Evolutionary conservation across 2,888 invertebrate species (phyloP), one percentile per base, ranked within the genome.

Genomic region (Sinopyrophorus schimmeli): DNA sequence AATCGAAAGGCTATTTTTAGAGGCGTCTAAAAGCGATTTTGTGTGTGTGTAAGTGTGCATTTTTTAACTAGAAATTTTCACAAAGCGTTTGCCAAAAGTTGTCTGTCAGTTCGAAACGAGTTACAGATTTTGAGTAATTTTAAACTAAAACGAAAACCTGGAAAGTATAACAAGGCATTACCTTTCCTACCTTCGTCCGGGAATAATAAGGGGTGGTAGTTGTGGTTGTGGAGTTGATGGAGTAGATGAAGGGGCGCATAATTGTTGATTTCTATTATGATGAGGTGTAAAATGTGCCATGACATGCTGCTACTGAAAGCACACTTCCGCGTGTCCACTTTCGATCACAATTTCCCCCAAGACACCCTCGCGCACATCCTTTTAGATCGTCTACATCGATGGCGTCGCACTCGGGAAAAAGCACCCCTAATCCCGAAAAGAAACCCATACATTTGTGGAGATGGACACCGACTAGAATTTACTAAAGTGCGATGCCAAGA

Each of bases 131-230:
- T n/a, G n/a, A n/a, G n/a, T n/a, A n/a, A n/a, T n/a, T n/a, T n/a
- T n/a, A n/a, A n/a, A n/a, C n/a, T n/a, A n/a, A n/a, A n/a, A n/a
- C n/a, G n/a, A n/a, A n/a, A n/a, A n/a, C n/a, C n/a, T n/a, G n/a
- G n/a, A 47, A 47, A 41, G 47, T 47, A 49, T 32, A 28, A 34
- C 42, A 42, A 48, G 41, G 41, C 43, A 53, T 60, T 60, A 60
- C 60, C 60, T 60, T 53, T 57, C 60, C 60, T 60, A 60, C 60
- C 60, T 60, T 57, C 57, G 55, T 57, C 51, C 54, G 53, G 46
- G 38, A 30, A 39, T 42, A 10, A 46, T 47, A 24, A 46, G 27
- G 31, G 53, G 49, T 12, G 54, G 44, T 16, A 47, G 28, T 12
- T 20, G 16, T 10, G 16, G 27, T 21, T 3, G 35, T 21, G 35